Evolutionary conservation across 2,888 invertebrate genomes (phyloP), one percentile per base, ranked within the genome.

Genomic region (Thymelicus sylvestris): DNA sequence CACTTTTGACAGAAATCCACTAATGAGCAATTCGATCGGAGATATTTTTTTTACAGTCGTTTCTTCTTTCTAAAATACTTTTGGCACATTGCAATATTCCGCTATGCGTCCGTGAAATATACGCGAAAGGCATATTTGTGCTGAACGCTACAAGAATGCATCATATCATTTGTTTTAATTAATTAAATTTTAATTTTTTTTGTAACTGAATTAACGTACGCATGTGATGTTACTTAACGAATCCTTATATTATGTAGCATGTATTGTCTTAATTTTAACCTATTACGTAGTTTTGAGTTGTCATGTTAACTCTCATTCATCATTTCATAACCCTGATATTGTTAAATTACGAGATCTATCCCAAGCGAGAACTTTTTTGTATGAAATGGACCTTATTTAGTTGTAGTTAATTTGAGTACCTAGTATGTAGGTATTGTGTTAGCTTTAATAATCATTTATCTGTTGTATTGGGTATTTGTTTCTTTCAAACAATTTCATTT

Each of bases 91-190:
- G 74, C 76, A 78, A 78, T 85, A 81, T 79, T 83, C 74, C 75
- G 80, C 77, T 80, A 76, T 66, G 72, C 74, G 77, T 67, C 74
- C 80, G 74, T 81, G 76, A 77, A 77, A 75, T 69, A 78, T 80
- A 83, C 82, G 90, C 91, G 90, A 83, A 73, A 85, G 78, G 90
- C 87, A 87, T 87, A 73, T 76, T 48, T 66, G 87, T 86, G 89
- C 82, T 78, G 82, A 82, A 78, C 90, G 90, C 89, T 81, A 91
- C 94, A 94, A 94, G 94, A 94, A 94, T 94, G 86, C 91, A 89
- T 94, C 94, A 94, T 94, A 94, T 94, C 94, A 94, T 94, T 94
- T 94, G 90, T 91, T 93, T 92, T 93, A 89, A 89, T 90, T 91
- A 89, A 88, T 89, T 89, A 85, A 89, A 84, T 86, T 90, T 85